Evolutionary conservation across 64 coral and sea anemone species (phyloP).

Genomic region (Hydrozoanthus tunicans): DNA sequence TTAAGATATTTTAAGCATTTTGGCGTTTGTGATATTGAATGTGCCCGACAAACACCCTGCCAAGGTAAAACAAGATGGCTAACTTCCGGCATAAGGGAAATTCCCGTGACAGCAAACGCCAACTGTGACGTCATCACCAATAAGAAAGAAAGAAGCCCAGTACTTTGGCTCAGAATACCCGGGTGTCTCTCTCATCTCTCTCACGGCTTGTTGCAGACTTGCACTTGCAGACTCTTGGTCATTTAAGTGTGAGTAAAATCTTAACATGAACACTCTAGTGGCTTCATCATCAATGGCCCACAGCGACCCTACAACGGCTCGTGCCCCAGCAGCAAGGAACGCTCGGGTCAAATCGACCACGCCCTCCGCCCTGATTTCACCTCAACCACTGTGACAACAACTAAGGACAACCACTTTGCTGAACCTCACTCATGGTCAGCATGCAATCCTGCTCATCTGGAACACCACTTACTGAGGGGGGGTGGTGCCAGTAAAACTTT

Average conservation of each 20-base stretch:
- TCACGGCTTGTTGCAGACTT: background rate
- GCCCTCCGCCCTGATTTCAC: background rate
- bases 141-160: background rate
- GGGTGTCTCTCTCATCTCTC: background rate
- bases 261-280: background rate
- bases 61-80: no score
- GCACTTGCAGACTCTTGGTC: background rate
- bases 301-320: slow-evolving; percentile 28
- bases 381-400: slow-evolving; percentile 10
- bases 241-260: background rate
- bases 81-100: no score
- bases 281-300: slow-evolving; percentile 1
- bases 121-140: no score
- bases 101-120: no score
- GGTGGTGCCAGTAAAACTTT: slow-evolving; percentile 12
- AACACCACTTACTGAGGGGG: background rate
- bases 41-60: no score
- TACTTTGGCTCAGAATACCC: background rate
- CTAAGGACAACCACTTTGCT: background rate
- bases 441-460: slow-evolving; percentile 39
- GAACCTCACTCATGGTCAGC: slow-evolving; percentile 43
- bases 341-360: no score
- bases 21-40: no score
- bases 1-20: no score
- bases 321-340: background rate